Evolutionary conservation across 2,113 vertebrate species (phyloP), one percentile per base, ranked within the genome.

Genomic region (Ctenomys sociabilis): DNA sequence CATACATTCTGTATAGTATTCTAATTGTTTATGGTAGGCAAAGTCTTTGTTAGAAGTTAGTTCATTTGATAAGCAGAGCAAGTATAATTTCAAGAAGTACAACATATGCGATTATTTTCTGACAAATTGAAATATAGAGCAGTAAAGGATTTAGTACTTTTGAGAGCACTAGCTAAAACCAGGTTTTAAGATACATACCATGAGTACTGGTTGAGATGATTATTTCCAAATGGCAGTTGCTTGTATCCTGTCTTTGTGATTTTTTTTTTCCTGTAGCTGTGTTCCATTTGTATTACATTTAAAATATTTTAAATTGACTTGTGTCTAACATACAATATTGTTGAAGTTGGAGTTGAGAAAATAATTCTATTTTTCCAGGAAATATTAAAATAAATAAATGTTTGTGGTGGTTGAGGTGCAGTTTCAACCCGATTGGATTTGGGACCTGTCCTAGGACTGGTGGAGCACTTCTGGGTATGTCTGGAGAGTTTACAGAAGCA

Each of bases 351-450:
- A 80, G 4, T 81, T 66, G 35, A 93, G 30, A 90, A 95, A 80
- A 21, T 59, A 88, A 70, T 52, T 93, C 3, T 54, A 37, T 86
- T 89, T 82, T 92, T 82, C 68, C n/a, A 86, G 37, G 12, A 17
- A 22, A 88, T 81, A 85, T 68, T 77, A 88, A 88, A 66, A 85
- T 84, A 82, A 91, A 21, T 61, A 93, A 88, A 32, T 81, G 35
- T 70, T 70, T n/a, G 68, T 37, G n/a, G 35, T 59, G 59, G 59
- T 24, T 21, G 24, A 24, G 59, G 59, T 7, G 59, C 59, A 61
- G 59, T 61, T 61, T 17, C 17, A 37, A 37, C 35, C 7, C 10
- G n/a, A 21, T 9, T 37, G 68, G 17, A 7, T n/a, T 72, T 8
- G 68, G n/a, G 68, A 0, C 5, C 68, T 37, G 35, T 2, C 68